A percentile compares a stretch with the other conserved stretches of the same genome.
phyloP scores from a whole-genome alignment of 1,140 invertebrate species.

The Aricia agestis region DNA sequence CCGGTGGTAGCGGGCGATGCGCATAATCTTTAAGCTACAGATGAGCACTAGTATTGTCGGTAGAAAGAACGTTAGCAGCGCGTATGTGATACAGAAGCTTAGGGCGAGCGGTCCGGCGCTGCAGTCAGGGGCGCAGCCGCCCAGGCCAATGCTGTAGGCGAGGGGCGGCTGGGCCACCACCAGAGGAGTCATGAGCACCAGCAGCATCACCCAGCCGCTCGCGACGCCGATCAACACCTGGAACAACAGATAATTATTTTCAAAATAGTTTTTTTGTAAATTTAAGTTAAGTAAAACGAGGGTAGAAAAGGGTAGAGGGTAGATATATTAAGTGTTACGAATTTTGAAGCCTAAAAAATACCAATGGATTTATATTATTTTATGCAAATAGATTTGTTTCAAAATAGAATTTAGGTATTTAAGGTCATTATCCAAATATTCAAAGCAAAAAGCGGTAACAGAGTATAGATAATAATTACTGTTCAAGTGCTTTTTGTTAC shows the following conservation, averaged over 20 bases:
- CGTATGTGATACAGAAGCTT: conserved; percentile 81
- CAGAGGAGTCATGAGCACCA: conserved; percentile 72
- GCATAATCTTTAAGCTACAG: conserved; percentile 85
- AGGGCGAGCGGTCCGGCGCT: conserved; percentile 76
- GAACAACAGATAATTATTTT: conserved; percentile 20
- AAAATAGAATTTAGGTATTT: too few species aligned
- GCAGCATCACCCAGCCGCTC: conserved; percentile 73
- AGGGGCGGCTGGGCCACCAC: conserved; percentile 77
- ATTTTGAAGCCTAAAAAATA: too few species aligned
- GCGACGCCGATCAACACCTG: conserved; percentile 76
- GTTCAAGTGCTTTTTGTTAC: background rate
- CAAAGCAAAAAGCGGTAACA: too few species aligned
- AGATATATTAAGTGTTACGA: too few species aligned
- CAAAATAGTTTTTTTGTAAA: too few species aligned
- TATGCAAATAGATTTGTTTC: too few species aligned
- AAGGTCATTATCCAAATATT: too few species aligned
- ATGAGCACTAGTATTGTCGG: conserved; percentile 82
- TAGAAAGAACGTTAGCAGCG: conserved; percentile 79
- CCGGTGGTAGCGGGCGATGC: conserved; percentile 87
- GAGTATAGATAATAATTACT: background rate
- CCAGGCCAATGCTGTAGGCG: conserved; percentile 72
- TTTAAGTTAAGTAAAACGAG: too few species aligned
- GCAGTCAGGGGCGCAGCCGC: conserved; percentile 82
- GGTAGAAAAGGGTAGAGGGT: too few species aligned
- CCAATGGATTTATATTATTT: too few species aligned